Conservation (phyloP, 2,888 invertebrate species). For the Ernsta delagoae region DNA sequence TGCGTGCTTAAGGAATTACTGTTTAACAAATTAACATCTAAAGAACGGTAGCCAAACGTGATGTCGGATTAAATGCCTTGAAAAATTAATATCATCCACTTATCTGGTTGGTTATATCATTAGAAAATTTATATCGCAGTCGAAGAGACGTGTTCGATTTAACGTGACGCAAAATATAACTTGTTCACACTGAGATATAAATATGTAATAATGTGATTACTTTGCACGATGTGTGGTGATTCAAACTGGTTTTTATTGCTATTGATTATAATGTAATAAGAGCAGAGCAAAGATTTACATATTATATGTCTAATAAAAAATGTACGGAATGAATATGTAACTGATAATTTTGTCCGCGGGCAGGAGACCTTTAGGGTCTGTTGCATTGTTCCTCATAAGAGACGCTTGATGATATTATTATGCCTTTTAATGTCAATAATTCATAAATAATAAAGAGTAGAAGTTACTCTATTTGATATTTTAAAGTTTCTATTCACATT, state of each 20-base stretch:
- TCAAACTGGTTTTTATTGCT: conserved; percentile 32
- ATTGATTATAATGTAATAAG: conserved; percentile 24
- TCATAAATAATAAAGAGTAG: too few relatives aligned
- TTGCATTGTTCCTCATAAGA: background rate
- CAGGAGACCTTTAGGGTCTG: background rate
- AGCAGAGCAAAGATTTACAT: conserved; percentile 29
- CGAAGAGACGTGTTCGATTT: conserved; percentile 18
- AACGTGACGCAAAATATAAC: conserved; percentile 22
- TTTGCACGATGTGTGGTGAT: conserved; percentile 20
- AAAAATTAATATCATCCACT: conserved; percentile 22
- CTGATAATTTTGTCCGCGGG: conserved; percentile 16
- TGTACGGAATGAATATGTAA: conserved; percentile 18
- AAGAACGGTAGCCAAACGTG: conserved; percentile 26
- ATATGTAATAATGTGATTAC: conserved; percentile 31
- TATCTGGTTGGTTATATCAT: conserved; percentile 26
- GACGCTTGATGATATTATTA: too few relatives aligned
- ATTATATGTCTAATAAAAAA: conserved; percentile 35
- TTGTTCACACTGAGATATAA: conserved; percentile 30
- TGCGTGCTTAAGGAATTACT: conserved; percentile 17
- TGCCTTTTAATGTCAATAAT: too few relatives aligned
- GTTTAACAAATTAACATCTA: conserved; percentile 13
- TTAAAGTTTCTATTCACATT: too few relatives aligned
- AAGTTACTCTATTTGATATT: too few relatives aligned
- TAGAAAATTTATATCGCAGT: conserved; percentile 18
- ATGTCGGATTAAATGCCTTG: conserved; percentile 5